Evolutionary conservation across 2,797 vertebrate species (phyloP).

Genomic region (Falco columbarius): DNA sequence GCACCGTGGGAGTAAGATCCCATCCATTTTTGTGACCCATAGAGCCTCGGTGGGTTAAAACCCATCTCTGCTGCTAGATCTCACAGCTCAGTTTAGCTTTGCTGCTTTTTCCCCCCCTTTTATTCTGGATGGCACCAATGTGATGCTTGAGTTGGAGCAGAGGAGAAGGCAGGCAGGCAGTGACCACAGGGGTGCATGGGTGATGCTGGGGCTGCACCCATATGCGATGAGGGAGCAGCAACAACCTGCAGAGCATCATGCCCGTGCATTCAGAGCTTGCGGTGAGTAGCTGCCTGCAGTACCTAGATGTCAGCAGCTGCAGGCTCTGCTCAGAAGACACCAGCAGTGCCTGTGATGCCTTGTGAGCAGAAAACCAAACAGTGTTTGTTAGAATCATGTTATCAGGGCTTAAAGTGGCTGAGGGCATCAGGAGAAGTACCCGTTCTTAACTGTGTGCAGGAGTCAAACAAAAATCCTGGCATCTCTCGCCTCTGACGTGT

Average conservation of each 20-base stretch:
- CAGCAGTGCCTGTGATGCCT: background rate
- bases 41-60: background rate
- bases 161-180: background rate
- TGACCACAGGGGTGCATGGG: accelerated
- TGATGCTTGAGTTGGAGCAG: background rate
- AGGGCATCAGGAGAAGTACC: background rate
- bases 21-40: accelerated
- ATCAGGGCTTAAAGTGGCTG: too few species aligned
- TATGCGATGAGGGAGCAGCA: background rate
- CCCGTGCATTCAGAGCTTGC: background rate
- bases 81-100: background rate
- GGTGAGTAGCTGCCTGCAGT: background rate
- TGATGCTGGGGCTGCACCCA: background rate
- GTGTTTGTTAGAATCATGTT: background rate
- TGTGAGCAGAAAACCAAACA: background rate
- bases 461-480: background rate
- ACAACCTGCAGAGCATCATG: background rate
- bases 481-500: background rate
- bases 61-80: background rate
- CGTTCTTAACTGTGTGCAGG: background rate
- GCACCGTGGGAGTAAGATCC: background rate
- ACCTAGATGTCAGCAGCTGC: background rate
- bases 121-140: background rate
- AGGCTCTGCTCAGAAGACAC: background rate
- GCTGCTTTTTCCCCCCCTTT: accelerated